Evolutionary conservation across 2,888 invertebrate genomes (phyloP).

Genomic region (Didymodactylos carnosus): DNA sequence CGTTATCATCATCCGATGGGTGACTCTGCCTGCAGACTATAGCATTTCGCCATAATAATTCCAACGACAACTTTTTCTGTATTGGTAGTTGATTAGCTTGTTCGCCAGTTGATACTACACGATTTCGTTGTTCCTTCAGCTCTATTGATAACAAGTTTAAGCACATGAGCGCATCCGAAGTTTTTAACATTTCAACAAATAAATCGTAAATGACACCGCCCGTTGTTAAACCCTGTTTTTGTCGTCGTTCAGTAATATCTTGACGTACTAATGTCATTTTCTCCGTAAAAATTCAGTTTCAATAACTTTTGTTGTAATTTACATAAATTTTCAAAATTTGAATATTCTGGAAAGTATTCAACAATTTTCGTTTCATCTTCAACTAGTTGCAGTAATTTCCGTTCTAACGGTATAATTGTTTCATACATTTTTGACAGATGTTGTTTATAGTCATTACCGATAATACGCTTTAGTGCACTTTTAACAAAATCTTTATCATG

Average conservation of each 20-base stretch:
- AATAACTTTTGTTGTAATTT: not conserved
- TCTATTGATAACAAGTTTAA: not conserved
- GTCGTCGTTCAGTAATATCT: not conserved
- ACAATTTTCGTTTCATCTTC: not conserved
- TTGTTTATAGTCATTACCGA: not conserved
- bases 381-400: not conserved
- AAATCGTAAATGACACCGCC: not conserved
- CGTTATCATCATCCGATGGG: not conserved
- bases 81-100: not conserved
- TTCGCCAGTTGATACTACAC: not conserved
- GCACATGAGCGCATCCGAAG: not conserved
- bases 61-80: not conserved
- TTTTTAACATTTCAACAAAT: not conserved
- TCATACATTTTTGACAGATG: not conserved
- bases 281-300: not conserved
- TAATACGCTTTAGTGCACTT: not conserved
- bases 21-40: not conserved
- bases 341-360: not conserved
- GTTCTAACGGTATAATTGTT: not conserved
- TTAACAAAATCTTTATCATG: not conserved
- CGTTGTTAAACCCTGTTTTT: not conserved
- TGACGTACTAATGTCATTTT: not conserved
- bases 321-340: not conserved
- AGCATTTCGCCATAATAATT: not conserved
- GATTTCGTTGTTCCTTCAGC: not conserved